These are phyloP conservation scores for Lysiphlebus fabarum DNA, from an alignment of 1,140 invertebrate species.

Conservation along the genomic window DNA sequence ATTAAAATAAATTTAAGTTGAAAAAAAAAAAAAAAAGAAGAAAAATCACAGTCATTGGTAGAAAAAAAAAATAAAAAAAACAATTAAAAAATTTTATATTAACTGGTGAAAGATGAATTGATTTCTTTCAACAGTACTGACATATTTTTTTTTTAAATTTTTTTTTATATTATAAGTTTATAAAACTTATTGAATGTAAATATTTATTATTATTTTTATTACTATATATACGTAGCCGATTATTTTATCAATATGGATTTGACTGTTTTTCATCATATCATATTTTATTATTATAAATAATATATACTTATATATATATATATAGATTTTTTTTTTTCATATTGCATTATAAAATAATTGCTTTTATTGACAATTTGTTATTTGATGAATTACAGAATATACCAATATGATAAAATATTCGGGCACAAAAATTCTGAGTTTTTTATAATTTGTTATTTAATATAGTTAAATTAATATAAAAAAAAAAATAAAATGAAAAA, in stretches of 20 bases:
- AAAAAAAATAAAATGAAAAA: slow-evolving; percentile 36
- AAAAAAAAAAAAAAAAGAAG: too few relatives aligned
- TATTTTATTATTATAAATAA: not conserved
- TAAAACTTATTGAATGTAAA: slow-evolving; percentile 40
- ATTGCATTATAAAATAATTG: too few relatives aligned
- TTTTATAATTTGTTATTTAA: slow-evolving; percentile 58
- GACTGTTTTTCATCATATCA: not conserved
- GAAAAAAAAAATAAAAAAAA: slow-evolving; percentile 1
- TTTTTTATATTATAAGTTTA: slow-evolving; percentile 18
- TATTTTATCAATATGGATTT: slow-evolving; percentile 25
- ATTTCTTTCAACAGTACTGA: slow-evolving; percentile 39
- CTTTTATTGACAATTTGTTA: slow-evolving; percentile 1
- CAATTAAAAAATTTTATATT: slow-evolving; percentile 6
- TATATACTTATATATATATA: too few relatives aligned
- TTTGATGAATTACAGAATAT: not conserved
- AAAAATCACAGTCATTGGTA: too few relatives aligned
- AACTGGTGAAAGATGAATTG: not conserved
- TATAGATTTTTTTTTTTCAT: too few relatives aligned
- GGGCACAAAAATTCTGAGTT: slow-evolving; percentile 37
- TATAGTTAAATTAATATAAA: slow-evolving; percentile 35
- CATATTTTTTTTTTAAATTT: slow-evolving; percentile 19
- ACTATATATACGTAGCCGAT: not conserved
- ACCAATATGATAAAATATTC: slow-evolving; percentile 5
- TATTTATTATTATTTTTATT: slow-evolving; percentile 51
- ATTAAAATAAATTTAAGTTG: too few relatives aligned